Percentiles rank a stretch among this genome's conserved stretches.
These are phyloP conservation scores for Parochlus steinenii DNA, from an alignment of 2,888 invertebrate species.

Conservation along the genomic window DNA sequence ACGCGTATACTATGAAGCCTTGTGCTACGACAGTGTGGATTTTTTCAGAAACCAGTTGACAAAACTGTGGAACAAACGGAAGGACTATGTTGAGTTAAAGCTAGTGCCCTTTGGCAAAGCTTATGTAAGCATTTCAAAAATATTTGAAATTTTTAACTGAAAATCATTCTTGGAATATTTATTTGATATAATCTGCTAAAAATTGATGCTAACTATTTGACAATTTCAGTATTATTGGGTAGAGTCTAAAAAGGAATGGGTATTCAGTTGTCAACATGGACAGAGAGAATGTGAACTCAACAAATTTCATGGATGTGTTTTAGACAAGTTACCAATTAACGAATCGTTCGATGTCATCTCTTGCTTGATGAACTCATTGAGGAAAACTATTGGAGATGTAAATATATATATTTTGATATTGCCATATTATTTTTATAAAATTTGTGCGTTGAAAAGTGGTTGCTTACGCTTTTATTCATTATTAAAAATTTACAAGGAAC, in stretches of 20 bases:
- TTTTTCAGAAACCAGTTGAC: slow-evolving; percentile 22
- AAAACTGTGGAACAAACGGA: slow-evolving; percentile 21
- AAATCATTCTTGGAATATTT: neutral
- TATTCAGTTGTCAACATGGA: slow-evolving; percentile 13
- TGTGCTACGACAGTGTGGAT: slow-evolving; percentile 25
- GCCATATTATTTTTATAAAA: too few species aligned
- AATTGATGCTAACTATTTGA: neutral
- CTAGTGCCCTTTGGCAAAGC: slow-evolving; percentile 29
- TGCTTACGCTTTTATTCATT: neutral
- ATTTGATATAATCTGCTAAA: neutral
- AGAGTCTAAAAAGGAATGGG: slow-evolving; percentile 2
- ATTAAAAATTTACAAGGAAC: neutral
- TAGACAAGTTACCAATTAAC: slow-evolving; percentile 20
- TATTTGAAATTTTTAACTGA: neutral
- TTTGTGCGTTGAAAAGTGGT: too few species aligned
- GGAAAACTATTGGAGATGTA: slow-evolving; percentile 2
- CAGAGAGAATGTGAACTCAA: slow-evolving; percentile 24
- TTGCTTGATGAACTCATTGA: slow-evolving; percentile 20
- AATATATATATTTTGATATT: too few species aligned
- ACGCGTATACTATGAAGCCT: slow-evolving; percentile 26
- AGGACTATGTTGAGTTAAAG: slow-evolving; percentile 20
- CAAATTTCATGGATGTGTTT: slow-evolving; percentile 26
- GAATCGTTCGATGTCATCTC: slow-evolving; percentile 21
- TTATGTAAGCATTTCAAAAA: slow-evolving; percentile 18
- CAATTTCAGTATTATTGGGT: slow-evolving; percentile 7